Conservation (phyloP, 2,113 vertebrate genomes). For the Rallus limicola region DNA sequence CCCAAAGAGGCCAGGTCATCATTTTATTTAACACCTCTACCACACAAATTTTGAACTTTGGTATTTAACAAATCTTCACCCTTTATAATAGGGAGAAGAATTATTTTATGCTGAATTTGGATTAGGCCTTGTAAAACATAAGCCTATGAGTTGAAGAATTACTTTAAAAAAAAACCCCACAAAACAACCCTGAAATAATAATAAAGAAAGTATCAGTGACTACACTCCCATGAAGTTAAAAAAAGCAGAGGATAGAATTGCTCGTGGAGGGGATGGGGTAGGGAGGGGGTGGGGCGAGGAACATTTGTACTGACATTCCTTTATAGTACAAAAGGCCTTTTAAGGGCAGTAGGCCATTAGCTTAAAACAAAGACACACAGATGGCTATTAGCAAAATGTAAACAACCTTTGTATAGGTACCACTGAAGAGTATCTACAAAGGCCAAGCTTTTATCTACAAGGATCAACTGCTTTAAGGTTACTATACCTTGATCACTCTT, state of each 20-base stretch:
- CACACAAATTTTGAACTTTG: background rate
- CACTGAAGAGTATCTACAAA: background rate
- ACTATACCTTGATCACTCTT: slow-evolving; percentile 70
- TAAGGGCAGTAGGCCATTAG: background rate
- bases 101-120: background rate
- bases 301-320: background rate
- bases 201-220: background rate
- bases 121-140: background rate
- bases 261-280: accelerated
- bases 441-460: background rate
- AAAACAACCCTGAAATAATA: background rate
- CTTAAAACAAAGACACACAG: background rate
- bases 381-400: background rate
- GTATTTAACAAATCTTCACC: background rate
- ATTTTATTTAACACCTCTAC: background rate
- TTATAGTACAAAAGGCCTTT: background rate
- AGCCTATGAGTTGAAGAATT: background rate
- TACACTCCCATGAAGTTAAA: background rate
- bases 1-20: background rate
- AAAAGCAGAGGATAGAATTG: background rate
- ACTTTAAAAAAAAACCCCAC: background rate
- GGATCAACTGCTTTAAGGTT: background rate
- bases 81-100: background rate
- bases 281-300: no score
- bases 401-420: background rate